Evolutionary conservation across 2,113 vertebrate genomes (phyloP), one percentile per base, ranked within the genome.

Genomic region (Heterotilapia buettikoferi): DNA sequence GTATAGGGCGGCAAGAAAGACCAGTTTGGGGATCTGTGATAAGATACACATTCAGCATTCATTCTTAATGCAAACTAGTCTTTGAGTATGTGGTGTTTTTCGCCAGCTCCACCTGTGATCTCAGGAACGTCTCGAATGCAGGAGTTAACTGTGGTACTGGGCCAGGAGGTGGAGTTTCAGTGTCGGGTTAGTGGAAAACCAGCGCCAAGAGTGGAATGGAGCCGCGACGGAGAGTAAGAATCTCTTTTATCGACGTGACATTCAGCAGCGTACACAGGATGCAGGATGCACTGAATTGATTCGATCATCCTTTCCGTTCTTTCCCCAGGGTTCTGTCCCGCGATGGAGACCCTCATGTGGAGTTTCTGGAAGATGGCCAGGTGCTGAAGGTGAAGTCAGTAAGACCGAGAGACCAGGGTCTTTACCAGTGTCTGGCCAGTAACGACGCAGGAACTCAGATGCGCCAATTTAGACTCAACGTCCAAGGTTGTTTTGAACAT

Each of bases 211-310:
- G 96, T 98, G 93, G 97, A 97, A 61, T 98, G 98, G 98, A 97
- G 96, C 92, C 97, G 97, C 6, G 97, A 98, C 0, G 97, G 97
- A 93, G 97, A 97, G 98, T 98, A 93, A 96, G 97, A 95, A 63
- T 82, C 54, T 8, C 11, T 14, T 45, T 76, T 45, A 80, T 13
- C 73, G 33, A 82, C 12, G 47, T 85, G 80, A 59, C 80, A 80
- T 88, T 82, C 45, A 80, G 76, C 36, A 14, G 7, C 3, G 79
- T 24, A 21, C 57, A 29, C 19, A 71, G 5, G 24, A 61, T n/a
- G 4, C 9, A 6, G 33, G 7, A 21, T 9, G 19, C 7, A 7
- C 1, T 29, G 53, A 40, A 56, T 59, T 40, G 38, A 85, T 82
- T 43, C 4, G 26, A 80, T 80, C 40, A 57, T 54, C 24, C 14